These are phyloP conservation scores for Tachina fera DNA, from an alignment of 2,888 invertebrate genomes.

Conservation along the genomic window DNA sequence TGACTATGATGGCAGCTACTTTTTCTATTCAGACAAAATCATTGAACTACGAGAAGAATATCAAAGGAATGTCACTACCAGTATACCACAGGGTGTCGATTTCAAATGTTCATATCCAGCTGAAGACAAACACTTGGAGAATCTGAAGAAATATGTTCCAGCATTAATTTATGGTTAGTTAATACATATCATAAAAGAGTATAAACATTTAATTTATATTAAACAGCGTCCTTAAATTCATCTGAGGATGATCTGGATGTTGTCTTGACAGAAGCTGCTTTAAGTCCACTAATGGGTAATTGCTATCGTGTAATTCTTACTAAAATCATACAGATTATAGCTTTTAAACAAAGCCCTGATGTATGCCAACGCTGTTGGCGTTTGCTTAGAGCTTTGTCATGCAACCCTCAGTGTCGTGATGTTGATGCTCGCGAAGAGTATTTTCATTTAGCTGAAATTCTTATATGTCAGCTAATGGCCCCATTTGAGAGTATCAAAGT, in stretches of 20 bases:
- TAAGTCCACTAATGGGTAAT: constrained; percentile 80
- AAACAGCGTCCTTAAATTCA: constrained; percentile 77
- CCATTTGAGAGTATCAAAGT: constrained; percentile 80
- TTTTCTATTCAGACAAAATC: constrained; percentile 80
- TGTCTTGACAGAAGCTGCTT: constrained; percentile 76
- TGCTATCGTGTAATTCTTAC: constrained; percentile 79
- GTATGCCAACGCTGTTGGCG: constrained; percentile 80
- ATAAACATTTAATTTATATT: constrained; percentile 4
- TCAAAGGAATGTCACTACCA: constrained; percentile 77
- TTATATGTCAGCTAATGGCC: constrained; percentile 80
- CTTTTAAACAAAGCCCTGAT: constrained; percentile 79
- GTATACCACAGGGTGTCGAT: constrained; percentile 75
- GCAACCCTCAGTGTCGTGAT: constrained; percentile 79
- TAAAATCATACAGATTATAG: constrained; percentile 81
- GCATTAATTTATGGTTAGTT: constrained; percentile 77
- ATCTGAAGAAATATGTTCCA: constrained; percentile 77
- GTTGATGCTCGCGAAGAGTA: constrained; percentile 79
- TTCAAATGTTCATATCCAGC: constrained; percentile 78
- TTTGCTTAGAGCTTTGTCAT: constrained; percentile 79
- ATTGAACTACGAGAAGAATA: constrained; percentile 82
- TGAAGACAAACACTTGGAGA: constrained; percentile 78
- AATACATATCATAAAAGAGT: background rate
- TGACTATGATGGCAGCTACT: constrained; percentile 81
- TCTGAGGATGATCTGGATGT: constrained; percentile 74
- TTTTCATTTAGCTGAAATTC: constrained; percentile 81